Evolutionary conservation across 2,797 vertebrate species (phyloP), one percentile per base, ranked within the genome.

Genomic region (Tiaroga cobitis): DNA sequence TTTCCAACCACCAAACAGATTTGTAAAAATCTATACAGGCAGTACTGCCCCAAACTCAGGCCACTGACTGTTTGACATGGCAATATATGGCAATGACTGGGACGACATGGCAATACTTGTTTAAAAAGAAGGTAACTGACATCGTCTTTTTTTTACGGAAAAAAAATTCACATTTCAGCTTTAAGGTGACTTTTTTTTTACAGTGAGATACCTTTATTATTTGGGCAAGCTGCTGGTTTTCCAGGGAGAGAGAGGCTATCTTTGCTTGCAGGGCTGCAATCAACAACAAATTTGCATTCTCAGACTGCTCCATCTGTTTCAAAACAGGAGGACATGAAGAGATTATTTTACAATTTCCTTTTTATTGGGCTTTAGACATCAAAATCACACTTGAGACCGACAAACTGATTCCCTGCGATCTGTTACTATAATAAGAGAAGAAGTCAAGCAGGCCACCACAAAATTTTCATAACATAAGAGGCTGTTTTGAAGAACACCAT

Each of bases 221-320:
- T 85, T 96, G 94, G 85, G 96, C 94, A 54, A 99, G 94, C 85
- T 98, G 97, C 91, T 98, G 97, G 92, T 99, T 99, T 92, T 98
- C 96, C 91, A 97, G 83, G 29, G 97, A 97, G 26, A 99, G 96
- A 87, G 96, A 95, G 41, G 94, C 93, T 81, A 99, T 96, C 94
- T 96, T 97, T 88, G 96, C 95, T 95, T 99, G 97, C 86, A 99
- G 93, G 63, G 95, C 86, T 87, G 93, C 92, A 87, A 99, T 93
- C 49, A 97, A 92, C 82, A 96, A 95, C 86, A 96, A 95, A 85
- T 96, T 96, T 82, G 95, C 96, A 15, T 90, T 91, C 24, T 87
- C 87, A 87, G 80, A 88, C 61, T 90, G 90, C 67, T 93, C 93
- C 0, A 80, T 90, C 95, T 95, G 91, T 89, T 80, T 85, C 39